These are phyloP conservation scores for Pogonus chalceus DNA, from an alignment of 1,140 invertebrate genomes.

Conservation along the genomic window DNA sequence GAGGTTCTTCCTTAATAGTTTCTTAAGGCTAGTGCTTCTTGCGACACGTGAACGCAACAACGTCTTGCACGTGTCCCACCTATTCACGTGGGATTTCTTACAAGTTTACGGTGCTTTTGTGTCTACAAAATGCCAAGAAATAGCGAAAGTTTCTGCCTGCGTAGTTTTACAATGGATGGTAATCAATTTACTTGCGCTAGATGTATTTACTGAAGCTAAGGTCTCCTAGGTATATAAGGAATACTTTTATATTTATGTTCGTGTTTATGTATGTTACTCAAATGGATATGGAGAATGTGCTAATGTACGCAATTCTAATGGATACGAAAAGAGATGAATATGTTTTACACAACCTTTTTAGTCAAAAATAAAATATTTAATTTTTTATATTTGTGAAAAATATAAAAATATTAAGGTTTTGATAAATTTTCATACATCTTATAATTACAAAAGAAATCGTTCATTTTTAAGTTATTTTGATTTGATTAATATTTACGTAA, in stretches of 20 bases:
- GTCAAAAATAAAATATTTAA: too few species aligned
- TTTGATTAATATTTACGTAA: too few species aligned
- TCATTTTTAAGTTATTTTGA: too few species aligned
- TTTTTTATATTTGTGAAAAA: too few species aligned
- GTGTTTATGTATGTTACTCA: background rate
- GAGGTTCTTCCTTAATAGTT: too few species aligned
- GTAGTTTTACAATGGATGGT: background rate
- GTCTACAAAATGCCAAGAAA: background rate
- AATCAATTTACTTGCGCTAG: background rate
- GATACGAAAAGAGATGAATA: too few species aligned
- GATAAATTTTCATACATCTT: too few species aligned
- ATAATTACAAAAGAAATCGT: too few species aligned
- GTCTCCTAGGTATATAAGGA: background rate
- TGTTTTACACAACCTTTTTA: too few species aligned
- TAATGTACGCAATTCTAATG: background rate
- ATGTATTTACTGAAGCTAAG: background rate
- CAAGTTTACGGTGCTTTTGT: background rate
- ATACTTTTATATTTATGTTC: background rate
- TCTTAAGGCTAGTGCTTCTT: background rate
- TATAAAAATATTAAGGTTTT: too few species aligned
- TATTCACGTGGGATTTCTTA: background rate
- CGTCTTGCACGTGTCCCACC: background rate
- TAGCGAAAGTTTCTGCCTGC: background rate
- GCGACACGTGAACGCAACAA: background rate
- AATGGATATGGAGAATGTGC: background rate